phyloP scores from a whole-genome alignment of 2,888 invertebrate species.

The Andrena dorsata region DNA sequence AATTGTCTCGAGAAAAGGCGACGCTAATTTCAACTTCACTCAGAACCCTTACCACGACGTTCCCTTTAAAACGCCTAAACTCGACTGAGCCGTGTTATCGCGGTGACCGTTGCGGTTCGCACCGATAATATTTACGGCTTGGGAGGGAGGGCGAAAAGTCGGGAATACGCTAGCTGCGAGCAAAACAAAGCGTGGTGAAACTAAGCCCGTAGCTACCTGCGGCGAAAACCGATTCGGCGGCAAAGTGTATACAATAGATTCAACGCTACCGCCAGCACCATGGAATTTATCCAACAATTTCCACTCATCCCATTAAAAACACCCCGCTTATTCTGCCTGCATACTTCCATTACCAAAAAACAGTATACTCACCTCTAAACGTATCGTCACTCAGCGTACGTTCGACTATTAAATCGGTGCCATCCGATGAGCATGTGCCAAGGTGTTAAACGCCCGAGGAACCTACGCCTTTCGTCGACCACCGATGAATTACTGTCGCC shows the following conservation, averaged over 20 bases:
- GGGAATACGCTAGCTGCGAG: conserved; percentile 11
- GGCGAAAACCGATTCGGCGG: conserved; percentile 23
- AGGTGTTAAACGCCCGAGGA: neutral
- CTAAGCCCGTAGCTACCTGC: conserved; percentile 47
- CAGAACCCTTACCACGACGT: neutral
- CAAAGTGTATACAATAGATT: conserved; percentile 18
- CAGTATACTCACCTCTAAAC: too few species aligned
- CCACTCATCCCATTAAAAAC: neutral
- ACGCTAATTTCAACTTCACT: neutral
- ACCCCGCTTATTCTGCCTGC: neutral
- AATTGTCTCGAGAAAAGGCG: too few species aligned
- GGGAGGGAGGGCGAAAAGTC: conserved; percentile 33
- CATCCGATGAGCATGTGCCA: neutral
- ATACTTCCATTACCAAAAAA: too few species aligned
- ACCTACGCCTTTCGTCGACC: neutral
- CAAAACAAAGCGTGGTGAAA: conserved; percentile 42
- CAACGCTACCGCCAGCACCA: neutral
- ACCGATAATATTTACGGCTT: conserved; percentile 54
- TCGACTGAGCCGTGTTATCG: conserved; percentile 12
- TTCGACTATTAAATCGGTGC: neutral
- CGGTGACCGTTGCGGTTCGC: conserved; percentile 53
- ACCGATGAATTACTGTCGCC: conserved; percentile 54
- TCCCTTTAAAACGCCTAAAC: too few species aligned
- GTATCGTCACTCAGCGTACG: too few species aligned
- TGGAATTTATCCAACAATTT: neutral